Conservation (phyloP, 2,888 invertebrate genomes). For the Eupsilia transversa region DNA sequence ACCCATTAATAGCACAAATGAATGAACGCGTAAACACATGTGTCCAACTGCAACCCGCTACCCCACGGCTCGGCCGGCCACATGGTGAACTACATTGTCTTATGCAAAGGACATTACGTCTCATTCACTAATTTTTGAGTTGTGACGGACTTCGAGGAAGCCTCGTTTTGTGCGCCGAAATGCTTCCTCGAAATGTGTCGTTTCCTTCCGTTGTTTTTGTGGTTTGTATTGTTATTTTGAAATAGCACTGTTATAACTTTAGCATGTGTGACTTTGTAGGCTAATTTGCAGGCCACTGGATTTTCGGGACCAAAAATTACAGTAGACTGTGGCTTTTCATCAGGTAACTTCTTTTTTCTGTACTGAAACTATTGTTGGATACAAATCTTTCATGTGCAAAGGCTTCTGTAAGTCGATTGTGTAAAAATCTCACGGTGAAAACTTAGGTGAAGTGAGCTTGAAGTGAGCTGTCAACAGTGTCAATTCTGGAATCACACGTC, state of each 20-base stretch:
- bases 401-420: too few relatives aligned
- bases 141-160: constrained; percentile 84
- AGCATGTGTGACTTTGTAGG: constrained; percentile 25
- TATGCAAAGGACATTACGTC: constrained; percentile 85
- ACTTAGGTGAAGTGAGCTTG: too few relatives aligned
- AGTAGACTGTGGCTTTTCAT: not conserved
- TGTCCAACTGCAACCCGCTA: constrained; percentile 75
- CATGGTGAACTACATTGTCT: constrained; percentile 85
- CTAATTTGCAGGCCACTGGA: not conserved
- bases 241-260: constrained; percentile 32
- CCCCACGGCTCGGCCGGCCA: constrained; percentile 80
- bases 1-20: constrained; percentile 88
- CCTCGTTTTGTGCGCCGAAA: constrained; percentile 78
- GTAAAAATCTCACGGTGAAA: too few relatives aligned
- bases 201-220: constrained; percentile 69
- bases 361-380: not conserved
- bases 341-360: not conserved
- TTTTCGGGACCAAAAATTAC: too few relatives aligned
- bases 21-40: constrained; percentile 89
- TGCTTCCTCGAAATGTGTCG: constrained; percentile 69
- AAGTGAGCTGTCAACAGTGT: too few relatives aligned
- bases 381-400: too few relatives aligned
- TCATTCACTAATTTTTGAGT: constrained; percentile 83
- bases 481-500: too few relatives aligned
- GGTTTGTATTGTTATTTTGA: constrained; percentile 32